Evolutionary conservation across 2,888 invertebrate species (phyloP), one percentile per base, ranked within the genome.

Genomic region (Andrena trimmerana): DNA sequence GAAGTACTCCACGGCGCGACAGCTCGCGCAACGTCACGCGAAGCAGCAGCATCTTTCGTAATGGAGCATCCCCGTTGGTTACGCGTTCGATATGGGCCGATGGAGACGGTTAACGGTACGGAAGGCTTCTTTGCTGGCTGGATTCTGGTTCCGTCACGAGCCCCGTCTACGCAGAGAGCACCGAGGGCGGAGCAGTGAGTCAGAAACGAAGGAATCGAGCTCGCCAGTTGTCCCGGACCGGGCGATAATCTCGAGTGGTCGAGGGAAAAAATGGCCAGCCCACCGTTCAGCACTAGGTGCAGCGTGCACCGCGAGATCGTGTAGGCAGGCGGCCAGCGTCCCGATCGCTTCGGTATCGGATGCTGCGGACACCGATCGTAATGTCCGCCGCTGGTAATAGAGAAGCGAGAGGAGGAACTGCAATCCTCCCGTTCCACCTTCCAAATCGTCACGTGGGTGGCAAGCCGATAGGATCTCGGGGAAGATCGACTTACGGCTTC

Each of bases 401-500:
- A 77, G 78, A 78, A 81, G 78, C 70, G 75, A 67, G 54, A 78
- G 59, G 62, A 36, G 59, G 66, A 67, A 59, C 75, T 74, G 83
- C 72, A 76, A 86, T 81, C 80, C 62, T 78, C 73, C 42, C 66
- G 66, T 78, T 72, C 68, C 84, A 75, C 77, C 81, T 78, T 75
- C 84, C 73, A 70, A 84, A 81, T 67, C 75, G 71, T 75, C 78
- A 67, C 83, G 88, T 86, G 83, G 86, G 88, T 67, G 88, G 81
- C 76, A 78, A 78, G 81, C 74, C 88, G 88, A 88, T 88, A 88
- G 86, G 75, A 88, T 88, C 86, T 59, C 77, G 36, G 57, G 29
- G 76, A 81, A 78, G 88, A 87, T 88, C 87, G 83, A 87, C 87
- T 88, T 87, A 88, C 87, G 75, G 86, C 88, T 88, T 87, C 87